Conservation (phyloP, 2,888 invertebrate species). For the Andrena hattorfiana region DNA sequence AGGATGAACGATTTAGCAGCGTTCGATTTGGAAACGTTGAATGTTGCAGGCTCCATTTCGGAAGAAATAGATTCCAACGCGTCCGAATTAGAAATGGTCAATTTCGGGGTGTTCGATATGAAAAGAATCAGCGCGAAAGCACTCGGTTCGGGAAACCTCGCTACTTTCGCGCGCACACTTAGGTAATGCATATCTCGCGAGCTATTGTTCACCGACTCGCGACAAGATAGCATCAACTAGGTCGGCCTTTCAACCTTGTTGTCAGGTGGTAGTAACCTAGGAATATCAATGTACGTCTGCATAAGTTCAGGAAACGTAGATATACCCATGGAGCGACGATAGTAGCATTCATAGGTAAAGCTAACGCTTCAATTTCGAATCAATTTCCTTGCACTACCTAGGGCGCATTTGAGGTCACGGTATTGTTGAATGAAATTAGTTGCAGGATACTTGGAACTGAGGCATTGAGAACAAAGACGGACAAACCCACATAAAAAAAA, state of each 20-base stretch:
- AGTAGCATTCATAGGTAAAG: conserved; percentile 10
- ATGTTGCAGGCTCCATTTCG: no score
- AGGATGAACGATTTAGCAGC: no score
- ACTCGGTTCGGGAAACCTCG: not conserved
- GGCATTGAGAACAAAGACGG: no score
- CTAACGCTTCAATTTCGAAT: conserved; percentile 8
- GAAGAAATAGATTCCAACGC: no score
- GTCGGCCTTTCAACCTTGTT: conserved; percentile 62
- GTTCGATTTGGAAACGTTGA: no score
- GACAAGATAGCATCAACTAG: conserved; percentile 54
- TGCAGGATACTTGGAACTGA: not conserved
- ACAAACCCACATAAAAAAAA: no score
- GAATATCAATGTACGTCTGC: conserved; percentile 21
- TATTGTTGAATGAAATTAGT: not conserved
- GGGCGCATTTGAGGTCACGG: not conserved
- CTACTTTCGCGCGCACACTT: conserved; percentile 16
- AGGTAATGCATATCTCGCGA: conserved; percentile 22
- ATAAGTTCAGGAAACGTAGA: conserved; percentile 46
- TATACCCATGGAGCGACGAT: conserved; percentile 15
- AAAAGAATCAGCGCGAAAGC: not conserved
- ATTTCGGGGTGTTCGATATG: no score
- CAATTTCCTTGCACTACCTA: conserved; percentile 7
- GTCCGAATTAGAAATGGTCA: no score
- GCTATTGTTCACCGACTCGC: conserved; percentile 33
- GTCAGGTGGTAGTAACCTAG: conserved; percentile 50